A percentile compares a stretch with the other conserved stretches of the same genome.
Evolutionary conservation across 2,888 invertebrate genomes (phyloP).

Genomic region (Junonia oenone): DNA sequence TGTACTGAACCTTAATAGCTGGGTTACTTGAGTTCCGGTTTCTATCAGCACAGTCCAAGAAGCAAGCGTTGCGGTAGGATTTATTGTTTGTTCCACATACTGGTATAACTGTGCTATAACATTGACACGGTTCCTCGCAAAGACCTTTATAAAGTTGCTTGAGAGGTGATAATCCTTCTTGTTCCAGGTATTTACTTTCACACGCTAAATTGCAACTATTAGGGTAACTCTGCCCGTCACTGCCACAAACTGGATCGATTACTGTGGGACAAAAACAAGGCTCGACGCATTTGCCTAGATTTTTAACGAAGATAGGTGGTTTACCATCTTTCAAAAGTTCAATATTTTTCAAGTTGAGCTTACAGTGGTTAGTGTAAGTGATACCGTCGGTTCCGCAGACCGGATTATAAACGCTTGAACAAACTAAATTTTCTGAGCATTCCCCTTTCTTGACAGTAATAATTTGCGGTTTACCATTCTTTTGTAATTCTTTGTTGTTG

Average conservation of each 20-base stretch:
- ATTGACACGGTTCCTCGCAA: conserved; percentile 23
- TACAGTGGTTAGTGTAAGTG: conserved; percentile 29
- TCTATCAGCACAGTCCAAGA: conserved; percentile 25
- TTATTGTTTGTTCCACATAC: conserved; percentile 28
- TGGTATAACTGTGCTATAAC: conserved; percentile 18
- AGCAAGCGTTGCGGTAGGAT: conserved; percentile 25
- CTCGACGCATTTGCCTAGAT: conserved; percentile 17
- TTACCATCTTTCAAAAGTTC: background rate
- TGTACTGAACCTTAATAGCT: conserved; percentile 28
- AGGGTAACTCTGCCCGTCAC: conserved; percentile 29
- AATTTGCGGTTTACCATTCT: conserved; percentile 7
- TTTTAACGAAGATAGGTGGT: background rate
- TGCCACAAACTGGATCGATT: conserved; percentile 28
- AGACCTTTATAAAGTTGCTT: conserved; percentile 8
- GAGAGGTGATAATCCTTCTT: conserved; percentile 15
- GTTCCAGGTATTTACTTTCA: conserved; percentile 17
- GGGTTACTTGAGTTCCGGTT: conserved; percentile 1
- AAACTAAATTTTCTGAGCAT: conserved; percentile 24
- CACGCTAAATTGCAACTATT: conserved; percentile 26
- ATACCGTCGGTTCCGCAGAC: conserved; percentile 32
- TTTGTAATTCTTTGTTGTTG: conserved; percentile 21
- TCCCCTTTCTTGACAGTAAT: conserved; percentile 10
- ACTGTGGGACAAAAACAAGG: conserved; percentile 20
- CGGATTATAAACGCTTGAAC: conserved; percentile 17
- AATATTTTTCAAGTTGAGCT: conserved; percentile 24